Base-by-base conservation (phyloP, 1,140 invertebrate genomes). In the Lepidotrigona ventralis region DNA sequence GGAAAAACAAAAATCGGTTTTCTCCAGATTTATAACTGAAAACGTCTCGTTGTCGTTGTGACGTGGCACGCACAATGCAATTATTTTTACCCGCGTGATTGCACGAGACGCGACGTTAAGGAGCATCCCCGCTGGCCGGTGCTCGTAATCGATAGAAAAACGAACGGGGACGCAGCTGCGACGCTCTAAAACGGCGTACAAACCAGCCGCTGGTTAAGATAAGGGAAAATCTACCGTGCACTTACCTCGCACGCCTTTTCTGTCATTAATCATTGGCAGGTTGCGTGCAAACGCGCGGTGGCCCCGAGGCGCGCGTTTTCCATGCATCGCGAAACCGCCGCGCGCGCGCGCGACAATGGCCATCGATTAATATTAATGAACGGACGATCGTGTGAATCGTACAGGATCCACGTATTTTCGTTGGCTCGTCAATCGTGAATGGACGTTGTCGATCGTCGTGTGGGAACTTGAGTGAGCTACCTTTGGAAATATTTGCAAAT, bases 311-410 rank as follows among this genome's bases (percentile, higher is more conserved):
- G 64, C 69, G 64, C 58, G 70, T 88, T 88, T n/a, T 88, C 74
- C 86, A 83, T 74, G 76, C 86, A 70, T 88, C 83, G 87, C 84
- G 78, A 88, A 88, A 88, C 77, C 68, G 80, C 86, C 80, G 70
- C 77, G 80, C 75, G 70, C 77, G 80, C 75, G 33, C 33, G 86
- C 39, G 86, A 85, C 85, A 88, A 81, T 77, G 80, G 19, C 6
- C 39, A 85, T 89, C 83, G 83, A 89, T 89, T 89, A 89, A 89
- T 89, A 89, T 89, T 89, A 89, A 89, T 89, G 88, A 89, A 77
- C 68, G 58, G 79, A 89, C 73, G 82, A 80, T 58, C 87, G 83
- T 83, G 87, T 80, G 81, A 87, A 89, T 89, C 88, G 78, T 26
- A 54, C 53, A 33, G 56, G 74, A 81, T 80, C 72, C 72, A 14